These are phyloP conservation scores for Drosophila chauvacae DNA, from an alignment of 1,140 invertebrate species.

Conservation along the genomic window DNA sequence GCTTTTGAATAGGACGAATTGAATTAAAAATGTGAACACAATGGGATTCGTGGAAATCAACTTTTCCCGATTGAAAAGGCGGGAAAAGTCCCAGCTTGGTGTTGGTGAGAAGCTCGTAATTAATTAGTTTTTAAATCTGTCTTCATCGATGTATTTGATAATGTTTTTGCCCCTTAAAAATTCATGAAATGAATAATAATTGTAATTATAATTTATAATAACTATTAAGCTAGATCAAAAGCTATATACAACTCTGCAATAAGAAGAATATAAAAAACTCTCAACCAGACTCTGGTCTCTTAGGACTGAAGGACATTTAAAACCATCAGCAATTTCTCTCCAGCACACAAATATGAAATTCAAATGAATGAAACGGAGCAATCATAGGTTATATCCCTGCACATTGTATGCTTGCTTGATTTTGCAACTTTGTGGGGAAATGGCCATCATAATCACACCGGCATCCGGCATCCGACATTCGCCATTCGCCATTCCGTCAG, in stretches of 20 bases:
- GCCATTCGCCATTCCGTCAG: conserved; percentile 4
- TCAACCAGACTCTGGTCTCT: not conserved
- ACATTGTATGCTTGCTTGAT: not conserved
- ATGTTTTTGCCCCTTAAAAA: no score
- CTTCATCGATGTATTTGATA: no score
- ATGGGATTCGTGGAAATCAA: conserved; percentile 6
- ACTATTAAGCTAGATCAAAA: not conserved
- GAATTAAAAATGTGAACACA: conserved; percentile 15
- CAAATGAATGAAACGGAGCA: not conserved
- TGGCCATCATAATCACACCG: conserved; percentile 18
- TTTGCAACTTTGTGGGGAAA: not conserved
- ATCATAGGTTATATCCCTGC: conserved; percentile 4
- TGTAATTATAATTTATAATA: not conserved
- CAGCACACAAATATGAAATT: not conserved
- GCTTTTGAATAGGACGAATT: conserved; percentile 9
- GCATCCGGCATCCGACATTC: not conserved
- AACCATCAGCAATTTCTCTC: not conserved
- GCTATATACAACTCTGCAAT: no score
- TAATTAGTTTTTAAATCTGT: conserved; percentile 1
- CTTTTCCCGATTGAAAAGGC: not conserved
- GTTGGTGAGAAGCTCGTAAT: not conserved
- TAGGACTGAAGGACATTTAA: not conserved
- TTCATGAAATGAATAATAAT: not conserved
- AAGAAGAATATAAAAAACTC: no score
- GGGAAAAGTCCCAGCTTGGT: not conserved